Percentiles rank a stretch among this genome's conserved stretches.
Evolutionary conservation across 1,140 invertebrate species (phyloP).

Genomic region (Tetragnatha versicolor): DNA sequence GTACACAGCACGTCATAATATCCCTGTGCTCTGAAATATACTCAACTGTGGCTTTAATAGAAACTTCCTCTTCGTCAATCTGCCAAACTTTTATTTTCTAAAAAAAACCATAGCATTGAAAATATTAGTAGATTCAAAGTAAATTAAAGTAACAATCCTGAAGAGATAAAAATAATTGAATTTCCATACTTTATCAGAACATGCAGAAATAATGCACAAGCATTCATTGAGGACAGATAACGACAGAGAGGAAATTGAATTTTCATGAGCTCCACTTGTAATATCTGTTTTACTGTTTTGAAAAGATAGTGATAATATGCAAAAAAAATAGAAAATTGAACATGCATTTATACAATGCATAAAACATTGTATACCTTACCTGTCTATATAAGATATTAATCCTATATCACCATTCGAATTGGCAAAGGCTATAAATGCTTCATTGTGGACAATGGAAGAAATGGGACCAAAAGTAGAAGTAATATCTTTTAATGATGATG

Average conservation of each 20-base stretch:
- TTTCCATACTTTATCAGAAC: conserved; percentile 38
- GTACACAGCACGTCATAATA: neutral
- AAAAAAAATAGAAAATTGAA: neutral
- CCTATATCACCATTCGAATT: conserved; percentile 33
- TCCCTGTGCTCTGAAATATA: conserved; percentile 7
- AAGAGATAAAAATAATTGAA: neutral
- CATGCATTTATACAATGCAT: neutral
- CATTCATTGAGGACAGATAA: neutral
- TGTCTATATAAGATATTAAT: conserved; percentile 23
- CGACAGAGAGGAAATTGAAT: conserved; percentile 4
- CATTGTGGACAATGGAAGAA: conserved; percentile 24
- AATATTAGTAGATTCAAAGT: neutral
- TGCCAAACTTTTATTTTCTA: conserved; percentile 7
- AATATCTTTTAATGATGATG: neutral
- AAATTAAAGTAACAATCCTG: neutral
- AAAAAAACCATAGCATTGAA: neutral
- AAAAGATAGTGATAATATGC: neutral
- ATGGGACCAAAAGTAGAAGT: neutral
- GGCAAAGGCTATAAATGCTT: conserved; percentile 15
- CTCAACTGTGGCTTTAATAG: neutral
- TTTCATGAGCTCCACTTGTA: conserved; percentile 21
- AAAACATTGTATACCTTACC: conserved; percentile 5
- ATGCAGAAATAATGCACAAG: neutral
- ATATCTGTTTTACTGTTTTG: neutral
- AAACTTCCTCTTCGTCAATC: neutral